phyloP scores from a whole-genome alignment of 2,888 invertebrate species.

The Andrena hattorfiana region DNA sequence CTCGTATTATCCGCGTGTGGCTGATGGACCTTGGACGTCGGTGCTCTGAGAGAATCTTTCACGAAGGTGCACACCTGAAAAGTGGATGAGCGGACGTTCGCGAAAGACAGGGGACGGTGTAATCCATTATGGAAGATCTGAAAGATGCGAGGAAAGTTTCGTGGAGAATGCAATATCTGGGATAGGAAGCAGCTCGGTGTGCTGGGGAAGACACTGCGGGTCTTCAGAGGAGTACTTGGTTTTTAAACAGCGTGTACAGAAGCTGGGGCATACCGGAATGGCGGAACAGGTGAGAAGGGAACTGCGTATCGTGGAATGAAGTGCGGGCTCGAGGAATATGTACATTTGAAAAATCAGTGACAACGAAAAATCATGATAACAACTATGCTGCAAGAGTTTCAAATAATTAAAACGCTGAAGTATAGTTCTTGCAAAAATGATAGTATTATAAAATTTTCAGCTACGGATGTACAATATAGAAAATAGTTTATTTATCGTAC shows the following conservation, averaged over 20 bases:
- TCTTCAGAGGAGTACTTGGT: slow-evolving; percentile 18
- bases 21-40: background rate
- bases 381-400: background rate
- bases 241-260: slow-evolving; percentile 24
- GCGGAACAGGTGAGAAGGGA: slow-evolving; percentile 52
- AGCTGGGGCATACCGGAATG: slow-evolving; percentile 22
- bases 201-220: slow-evolving; percentile 22
- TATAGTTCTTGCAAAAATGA: no score
- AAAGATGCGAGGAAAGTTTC: slow-evolving; percentile 1
- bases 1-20: background rate
- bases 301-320: slow-evolving; percentile 14
- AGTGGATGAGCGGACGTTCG: background rate
- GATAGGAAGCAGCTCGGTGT: slow-evolving; percentile 24
- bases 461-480: no score
- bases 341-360: background rate
- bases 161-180: slow-evolving; percentile 14
- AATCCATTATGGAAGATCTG: slow-evolving; percentile 19
- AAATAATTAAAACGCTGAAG: background rate
- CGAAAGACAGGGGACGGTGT: slow-evolving; percentile 5
- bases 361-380: background rate
- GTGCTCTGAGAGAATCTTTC: background rate
- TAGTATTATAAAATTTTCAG: no score
- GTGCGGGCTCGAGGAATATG: slow-evolving; percentile 3
- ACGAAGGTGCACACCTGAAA: background rate
- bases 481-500: no score